Conservation (phyloP, 2,888 invertebrate species). For the Epistrophe grossulariae region DNA sequence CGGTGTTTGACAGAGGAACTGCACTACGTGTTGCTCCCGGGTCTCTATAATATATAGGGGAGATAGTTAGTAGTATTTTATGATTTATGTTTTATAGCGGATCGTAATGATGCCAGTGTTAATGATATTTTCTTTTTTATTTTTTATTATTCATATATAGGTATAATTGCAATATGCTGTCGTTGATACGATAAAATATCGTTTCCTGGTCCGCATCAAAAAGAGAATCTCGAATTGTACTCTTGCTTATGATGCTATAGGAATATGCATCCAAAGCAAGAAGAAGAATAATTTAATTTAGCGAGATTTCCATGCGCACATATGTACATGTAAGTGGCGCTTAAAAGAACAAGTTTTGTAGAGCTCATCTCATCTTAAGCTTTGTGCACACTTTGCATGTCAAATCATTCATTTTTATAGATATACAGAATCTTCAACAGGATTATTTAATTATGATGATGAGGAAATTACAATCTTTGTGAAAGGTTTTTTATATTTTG, state of each 20-base stretch:
- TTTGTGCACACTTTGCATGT: constrained; percentile 19
- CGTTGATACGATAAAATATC: constrained; percentile 55
- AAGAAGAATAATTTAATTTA: constrained; percentile 26
- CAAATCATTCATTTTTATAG: constrained; percentile 18
- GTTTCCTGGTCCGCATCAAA: constrained; percentile 39
- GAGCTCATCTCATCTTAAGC: neutral
- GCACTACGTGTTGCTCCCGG: neutral
- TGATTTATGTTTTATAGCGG: constrained; percentile 62
- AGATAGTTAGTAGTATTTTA: constrained; percentile 49
- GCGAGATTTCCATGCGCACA: neutral
- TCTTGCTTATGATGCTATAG: neutral
- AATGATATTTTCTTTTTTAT: constrained; percentile 40
- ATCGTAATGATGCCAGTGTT: constrained; percentile 59
- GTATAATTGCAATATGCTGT: constrained; percentile 60
- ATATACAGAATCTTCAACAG: constrained; percentile 2
- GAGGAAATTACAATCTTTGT: neutral
- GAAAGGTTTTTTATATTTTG: neutral
- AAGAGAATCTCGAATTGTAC: constrained; percentile 17
- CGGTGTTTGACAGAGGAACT: constrained; percentile 31
- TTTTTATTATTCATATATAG: constrained; percentile 13
- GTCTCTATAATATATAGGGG: neutral
- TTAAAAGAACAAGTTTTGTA: constrained; percentile 39
- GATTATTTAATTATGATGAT: constrained; percentile 33
- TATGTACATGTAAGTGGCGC: constrained; percentile 34
- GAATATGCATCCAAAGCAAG: neutral